Conservation (phyloP, 2,888 invertebrate genomes). For the Metopia argyrocephala region DNA sequence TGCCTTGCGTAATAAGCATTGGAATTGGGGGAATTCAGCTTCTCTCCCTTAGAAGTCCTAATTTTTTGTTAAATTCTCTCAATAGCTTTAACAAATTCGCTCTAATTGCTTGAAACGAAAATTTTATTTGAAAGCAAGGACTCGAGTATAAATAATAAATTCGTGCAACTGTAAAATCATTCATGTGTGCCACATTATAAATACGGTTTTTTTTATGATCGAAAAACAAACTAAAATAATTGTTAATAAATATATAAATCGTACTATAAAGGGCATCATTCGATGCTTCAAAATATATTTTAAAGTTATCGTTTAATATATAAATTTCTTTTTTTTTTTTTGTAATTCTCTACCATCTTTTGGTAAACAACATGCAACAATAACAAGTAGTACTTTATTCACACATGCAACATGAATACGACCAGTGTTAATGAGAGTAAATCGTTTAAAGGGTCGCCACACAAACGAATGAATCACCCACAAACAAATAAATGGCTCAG, state of each 20-base stretch:
- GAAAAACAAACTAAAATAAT: constrained; percentile 1
- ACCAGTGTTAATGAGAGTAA: constrained; percentile 45
- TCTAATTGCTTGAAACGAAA: no score
- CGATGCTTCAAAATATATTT: not conserved
- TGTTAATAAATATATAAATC: constrained; percentile 11
- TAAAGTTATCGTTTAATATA: not conserved
- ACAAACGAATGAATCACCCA: not conserved
- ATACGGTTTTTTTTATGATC: not conserved
- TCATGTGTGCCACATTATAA: constrained; percentile 8
- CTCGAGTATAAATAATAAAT: constrained; percentile 1
- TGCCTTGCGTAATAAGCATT: no score
- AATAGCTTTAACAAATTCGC: no score
- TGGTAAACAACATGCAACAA: constrained; percentile 33
- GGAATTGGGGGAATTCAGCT: no score
- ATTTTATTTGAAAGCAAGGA: no score
- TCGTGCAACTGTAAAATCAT: constrained; percentile 37
- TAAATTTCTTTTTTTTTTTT: not conserved
- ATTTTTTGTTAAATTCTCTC: no score
- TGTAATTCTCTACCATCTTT: not conserved
- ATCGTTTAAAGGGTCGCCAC: constrained; percentile 23
- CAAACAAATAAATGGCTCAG: not conserved
- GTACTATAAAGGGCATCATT: constrained; percentile 30
- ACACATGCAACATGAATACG: constrained; percentile 34
- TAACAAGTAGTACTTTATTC: constrained; percentile 41
- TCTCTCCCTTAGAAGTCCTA: no score